Evolutionary conservation across 2,797 vertebrate genomes (phyloP).

Genomic region (Chiloscyllium punctatum): DNA sequence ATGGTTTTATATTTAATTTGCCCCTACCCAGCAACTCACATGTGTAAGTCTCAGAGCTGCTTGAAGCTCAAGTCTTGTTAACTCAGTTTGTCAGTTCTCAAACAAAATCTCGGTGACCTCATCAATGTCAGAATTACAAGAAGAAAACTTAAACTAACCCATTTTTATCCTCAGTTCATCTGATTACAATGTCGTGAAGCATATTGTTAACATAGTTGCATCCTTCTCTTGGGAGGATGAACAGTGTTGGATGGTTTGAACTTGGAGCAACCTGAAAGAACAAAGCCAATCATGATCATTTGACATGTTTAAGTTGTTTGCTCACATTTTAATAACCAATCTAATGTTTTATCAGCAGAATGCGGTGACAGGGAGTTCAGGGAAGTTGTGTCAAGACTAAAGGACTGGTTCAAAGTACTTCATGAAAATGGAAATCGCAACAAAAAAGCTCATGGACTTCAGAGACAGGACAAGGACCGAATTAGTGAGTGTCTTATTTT

Average conservation of each 20-base stretch:
- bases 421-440: conserved; percentile 79
- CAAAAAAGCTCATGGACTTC: conserved; percentile 70
- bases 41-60: background rate
- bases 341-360: conserved; percentile 54
- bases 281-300: background rate
- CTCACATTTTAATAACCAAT: background rate
- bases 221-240: background rate
- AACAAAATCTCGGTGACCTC: background rate
- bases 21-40: background rate
- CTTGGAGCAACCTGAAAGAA: background rate
- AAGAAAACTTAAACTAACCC: background rate
- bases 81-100: background rate
- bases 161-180: background rate
- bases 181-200: background rate
- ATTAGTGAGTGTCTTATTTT: conserved; percentile 13
- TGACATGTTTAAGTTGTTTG: background rate
- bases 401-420: conserved; percentile 91
- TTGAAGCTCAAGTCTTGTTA: background rate
- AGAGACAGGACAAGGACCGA: conserved; percentile 58
- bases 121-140: background rate
- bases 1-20: background rate
- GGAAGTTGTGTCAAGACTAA: conserved; percentile 78
- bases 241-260: background rate
- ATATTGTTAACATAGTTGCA: background rate
- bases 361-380: conserved; percentile 83